These are phyloP conservation scores for Philaethria dido DNA, from an alignment of 2,888 invertebrate genomes.

Conservation along the genomic window DNA sequence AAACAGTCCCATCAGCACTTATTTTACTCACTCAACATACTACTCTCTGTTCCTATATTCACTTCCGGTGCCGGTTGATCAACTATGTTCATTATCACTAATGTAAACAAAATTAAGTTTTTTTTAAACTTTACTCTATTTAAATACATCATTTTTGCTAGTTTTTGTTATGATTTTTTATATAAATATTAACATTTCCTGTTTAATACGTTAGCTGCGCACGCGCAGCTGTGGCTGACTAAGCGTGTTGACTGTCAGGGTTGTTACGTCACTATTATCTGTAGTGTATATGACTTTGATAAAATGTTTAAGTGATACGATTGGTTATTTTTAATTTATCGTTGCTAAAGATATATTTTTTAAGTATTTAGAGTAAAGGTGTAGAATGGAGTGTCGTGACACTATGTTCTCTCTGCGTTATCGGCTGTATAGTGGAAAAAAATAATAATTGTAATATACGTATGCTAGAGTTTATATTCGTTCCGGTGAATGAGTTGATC, in stretches of 20 bases:
- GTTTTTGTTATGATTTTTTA: neutral
- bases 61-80: slow-evolving; percentile 75
- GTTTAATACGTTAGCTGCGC: slow-evolving; percentile 9
- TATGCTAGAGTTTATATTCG: no score
- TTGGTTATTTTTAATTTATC: no score
- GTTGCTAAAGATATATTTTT: no score
- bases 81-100: slow-evolving; percentile 68
- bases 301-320: no score
- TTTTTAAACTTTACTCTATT: slow-evolving; percentile 58
- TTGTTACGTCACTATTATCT: neutral
- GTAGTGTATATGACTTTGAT: no score
- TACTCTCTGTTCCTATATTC: slow-evolving; percentile 68
- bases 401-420: no score
- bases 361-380: no score
- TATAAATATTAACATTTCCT: neutral
- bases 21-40: slow-evolving; percentile 69
- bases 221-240: slow-evolving; percentile 5
- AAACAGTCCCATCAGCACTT: slow-evolving; percentile 67
- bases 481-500: no score
- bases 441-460: no score
- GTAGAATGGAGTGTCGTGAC: no score
- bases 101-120: slow-evolving; percentile 63
- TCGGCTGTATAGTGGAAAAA: no score
- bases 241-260: neutral
- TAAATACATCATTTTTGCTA: slow-evolving; percentile 9